Evolutionary conservation across 1,140 invertebrate species (phyloP), one percentile per base, ranked within the genome.

Genomic region (Meloidogyne floridensis): DNA sequence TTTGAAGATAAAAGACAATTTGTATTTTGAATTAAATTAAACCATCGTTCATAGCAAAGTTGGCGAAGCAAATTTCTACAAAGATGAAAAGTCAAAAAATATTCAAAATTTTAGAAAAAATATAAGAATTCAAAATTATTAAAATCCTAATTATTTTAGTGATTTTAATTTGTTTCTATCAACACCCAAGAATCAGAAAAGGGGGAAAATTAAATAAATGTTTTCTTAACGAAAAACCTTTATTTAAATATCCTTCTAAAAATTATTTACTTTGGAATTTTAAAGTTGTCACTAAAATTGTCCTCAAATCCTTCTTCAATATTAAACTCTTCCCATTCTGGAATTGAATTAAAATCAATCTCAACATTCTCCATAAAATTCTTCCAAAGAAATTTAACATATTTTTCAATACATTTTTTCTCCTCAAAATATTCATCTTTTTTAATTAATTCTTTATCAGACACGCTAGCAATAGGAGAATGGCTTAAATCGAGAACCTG

Each of bases 401-500:
- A 65, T n/a, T 65, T 65, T 65, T 65, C 15, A 65, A 65, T 65
- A n/a, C 5, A 65, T 65, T 65, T n/a, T n/a, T 65, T 65, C 10
- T 65, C 59, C 6, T n/a, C 15, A n/a, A n/a, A n/a, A 65, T 65
- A 65, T 6, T 18, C 59, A n/a, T 65, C 59, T 65, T 65, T 65
- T 65, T 65, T 65, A 8, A 65, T 65, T n/a, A n/a, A 6, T n/a
- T 5, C n/a, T 2, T n/a, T 65, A 20, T 74, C 72, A 47, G 53
- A 18, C 20, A 51, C n/a, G 18, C 4, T n/a, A 20, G 6, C 15
- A n/a, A 10, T 18, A 47, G 72, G 72, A 32, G 72, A 74, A 54
- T 74, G 72, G 18, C 72, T 74, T 54, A 74, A 54, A 74, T 74
- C 72, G 18, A 74, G 72, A 32, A 74, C 72, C 72, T 74, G 7